These are phyloP conservation scores for Okamejei kenojei DNA, from an alignment of 2,797 vertebrate genomes.

Conservation along the genomic window DNA sequence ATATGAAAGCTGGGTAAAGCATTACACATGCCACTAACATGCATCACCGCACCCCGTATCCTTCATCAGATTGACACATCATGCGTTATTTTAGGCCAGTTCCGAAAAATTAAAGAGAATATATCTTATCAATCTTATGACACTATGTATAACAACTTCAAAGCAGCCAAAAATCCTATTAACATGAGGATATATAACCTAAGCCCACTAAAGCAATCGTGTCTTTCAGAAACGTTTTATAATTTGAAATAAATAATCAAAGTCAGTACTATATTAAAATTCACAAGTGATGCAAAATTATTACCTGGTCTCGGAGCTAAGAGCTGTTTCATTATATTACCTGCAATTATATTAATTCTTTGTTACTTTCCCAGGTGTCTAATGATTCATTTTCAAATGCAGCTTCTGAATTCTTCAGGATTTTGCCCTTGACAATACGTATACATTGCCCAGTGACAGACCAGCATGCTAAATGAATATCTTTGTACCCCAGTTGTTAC, in stretches of 20 bases:
- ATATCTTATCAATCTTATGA: not conserved
- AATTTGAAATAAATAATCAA: not conserved
- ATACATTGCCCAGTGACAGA: not conserved
- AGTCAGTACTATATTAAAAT: conserved; percentile 10
- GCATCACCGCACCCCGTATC: too few relatives aligned
- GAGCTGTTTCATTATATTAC: not conserved
- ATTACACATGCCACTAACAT: not conserved
- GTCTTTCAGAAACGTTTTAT: not conserved
- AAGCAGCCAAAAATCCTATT: not conserved
- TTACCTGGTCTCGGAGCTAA: not conserved
- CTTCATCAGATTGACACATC: not conserved
- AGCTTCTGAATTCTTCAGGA: not conserved
- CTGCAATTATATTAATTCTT: not conserved
- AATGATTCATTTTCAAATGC: conserved; percentile 14
- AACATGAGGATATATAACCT: not conserved
- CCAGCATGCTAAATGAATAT: not conserved
- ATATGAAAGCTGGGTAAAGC: not conserved
- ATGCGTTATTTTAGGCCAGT: not conserved
- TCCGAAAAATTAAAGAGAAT: not conserved
- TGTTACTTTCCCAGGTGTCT: not conserved
- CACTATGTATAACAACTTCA: not conserved
- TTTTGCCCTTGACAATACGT: not conserved
- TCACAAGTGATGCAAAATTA: not conserved
- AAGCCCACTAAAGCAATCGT: too few relatives aligned
- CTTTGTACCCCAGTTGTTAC: not conserved